Percentiles rank a stretch among this genome's conserved stretches.
Evolutionary conservation across 2,113 vertebrate genomes (phyloP).

Genomic region (Notechis scutatus): DNA sequence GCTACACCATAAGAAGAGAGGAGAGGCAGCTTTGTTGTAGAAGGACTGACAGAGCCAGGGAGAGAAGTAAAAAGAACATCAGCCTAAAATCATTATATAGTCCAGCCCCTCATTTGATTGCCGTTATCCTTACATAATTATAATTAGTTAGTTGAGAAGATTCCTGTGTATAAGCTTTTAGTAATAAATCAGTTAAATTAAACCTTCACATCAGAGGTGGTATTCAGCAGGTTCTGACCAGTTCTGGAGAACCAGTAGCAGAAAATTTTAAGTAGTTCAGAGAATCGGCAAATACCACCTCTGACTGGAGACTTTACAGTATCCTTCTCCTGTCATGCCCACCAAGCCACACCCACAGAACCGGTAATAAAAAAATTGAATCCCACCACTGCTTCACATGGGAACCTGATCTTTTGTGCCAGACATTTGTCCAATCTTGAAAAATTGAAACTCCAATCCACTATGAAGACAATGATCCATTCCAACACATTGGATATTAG

Average conservation of each 20-base stretch:
- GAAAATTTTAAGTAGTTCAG: no score
- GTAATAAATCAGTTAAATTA: neutral
- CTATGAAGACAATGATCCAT: no score
- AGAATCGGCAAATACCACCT: no score
- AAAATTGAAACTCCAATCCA: neutral
- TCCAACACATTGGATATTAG: no score
- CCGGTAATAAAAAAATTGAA: no score
- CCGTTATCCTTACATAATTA: neutral
- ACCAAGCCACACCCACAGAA: no score
- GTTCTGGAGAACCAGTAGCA: no score
- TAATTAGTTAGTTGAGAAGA: neutral
- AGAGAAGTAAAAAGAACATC: neutral
- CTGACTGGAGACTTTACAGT: no score
- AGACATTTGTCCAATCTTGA: neutral
- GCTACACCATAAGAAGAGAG: neutral
- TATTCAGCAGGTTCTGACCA: no score
- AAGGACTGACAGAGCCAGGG: neutral
- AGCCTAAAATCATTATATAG: neutral
- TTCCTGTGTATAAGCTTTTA: neutral
- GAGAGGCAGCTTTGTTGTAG: neutral
- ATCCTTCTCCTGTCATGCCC: no score
- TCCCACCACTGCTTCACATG: neutral
- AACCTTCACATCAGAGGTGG: neutral
- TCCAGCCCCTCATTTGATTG: neutral
- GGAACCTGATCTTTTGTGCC: neutral